Percentiles rank a stretch among this genome's conserved stretches.
These are phyloP conservation scores for Aphidius gifuensis DNA, from an alignment of 1,140 invertebrate genomes.

Conservation along the genomic window DNA sequence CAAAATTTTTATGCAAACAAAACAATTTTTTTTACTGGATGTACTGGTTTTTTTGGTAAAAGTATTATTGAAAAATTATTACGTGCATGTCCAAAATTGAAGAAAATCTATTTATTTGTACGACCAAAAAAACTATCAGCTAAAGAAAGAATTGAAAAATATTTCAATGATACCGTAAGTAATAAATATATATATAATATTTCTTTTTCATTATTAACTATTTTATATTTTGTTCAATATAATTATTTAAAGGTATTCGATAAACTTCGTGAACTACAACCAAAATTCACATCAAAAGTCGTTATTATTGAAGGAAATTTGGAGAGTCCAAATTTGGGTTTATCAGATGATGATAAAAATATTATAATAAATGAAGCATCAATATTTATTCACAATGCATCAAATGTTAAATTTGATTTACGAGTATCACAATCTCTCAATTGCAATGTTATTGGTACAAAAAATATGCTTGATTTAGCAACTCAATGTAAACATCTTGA, in stretches of 20 bases:
- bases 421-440: slow-evolving; percentile 65
- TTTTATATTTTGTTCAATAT: not conserved
- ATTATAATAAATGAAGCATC: slow-evolving; percentile 59
- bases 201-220: too few relatives aligned
- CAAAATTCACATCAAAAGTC: slow-evolving; percentile 61
- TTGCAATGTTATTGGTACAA: slow-evolving; percentile 63
- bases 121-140: slow-evolving; percentile 55
- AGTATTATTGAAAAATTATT: slow-evolving; percentile 64
- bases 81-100: slow-evolving; percentile 58
- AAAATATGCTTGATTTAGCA: slow-evolving; percentile 62
- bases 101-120: slow-evolving; percentile 60
- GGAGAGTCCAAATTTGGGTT: slow-evolving; percentile 63
- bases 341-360: slow-evolving; percentile 63
- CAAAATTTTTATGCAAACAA: slow-evolving; percentile 32
- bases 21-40: slow-evolving; percentile 32
- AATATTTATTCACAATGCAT: slow-evolving; percentile 86
- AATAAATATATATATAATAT: too few relatives aligned
- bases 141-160: slow-evolving; percentile 39
- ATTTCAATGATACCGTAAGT: slow-evolving; percentile 39
- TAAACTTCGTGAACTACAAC: slow-evolving; percentile 48
- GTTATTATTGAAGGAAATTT: slow-evolving; percentile 67
- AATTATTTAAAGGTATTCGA: slow-evolving; percentile 57
- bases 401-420: slow-evolving; percentile 85
- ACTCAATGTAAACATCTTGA: slow-evolving; percentile 58
- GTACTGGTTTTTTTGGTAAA: slow-evolving; percentile 64